Conservation (phyloP, 2,797 vertebrate genomes). For the Esox masquinongy region DNA sequence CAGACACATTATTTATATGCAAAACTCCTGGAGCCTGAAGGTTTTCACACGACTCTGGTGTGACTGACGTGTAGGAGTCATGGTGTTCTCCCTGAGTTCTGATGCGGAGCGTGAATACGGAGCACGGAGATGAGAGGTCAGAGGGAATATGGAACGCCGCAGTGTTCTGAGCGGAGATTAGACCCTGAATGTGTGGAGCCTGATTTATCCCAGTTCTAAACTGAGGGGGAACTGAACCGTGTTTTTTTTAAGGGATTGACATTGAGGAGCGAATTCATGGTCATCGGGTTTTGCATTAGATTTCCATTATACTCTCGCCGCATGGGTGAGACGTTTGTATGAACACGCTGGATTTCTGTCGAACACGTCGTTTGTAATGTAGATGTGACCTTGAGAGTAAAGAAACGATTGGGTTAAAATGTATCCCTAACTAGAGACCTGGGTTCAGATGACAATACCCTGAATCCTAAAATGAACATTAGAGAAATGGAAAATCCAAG, state of each 20-base stretch:
- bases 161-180: constrained; percentile 64
- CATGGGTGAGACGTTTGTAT: constrained; percentile 27
- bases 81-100: neutral
- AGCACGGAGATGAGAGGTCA: constrained; percentile 59
- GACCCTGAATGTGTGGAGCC: constrained; percentile 30
- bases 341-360: constrained; percentile 15
- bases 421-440: neutral
- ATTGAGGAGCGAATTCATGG: constrained; percentile 67
- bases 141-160: constrained; percentile 43
- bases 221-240: constrained; percentile 63
- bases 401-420: constrained; percentile 12
- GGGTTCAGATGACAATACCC: neutral
- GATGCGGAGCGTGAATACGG: constrained; percentile 30
- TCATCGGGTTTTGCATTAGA: constrained; percentile 68
- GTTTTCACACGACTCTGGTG: constrained; percentile 49
- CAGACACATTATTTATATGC: constrained; percentile 73
- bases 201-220: constrained; percentile 60
- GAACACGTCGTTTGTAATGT: constrained; percentile 29
- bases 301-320: constrained; percentile 52
- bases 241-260: constrained; percentile 49
- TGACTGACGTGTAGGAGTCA: constrained; percentile 55
- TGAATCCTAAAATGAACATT: neutral
- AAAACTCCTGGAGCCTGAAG: constrained; percentile 58
- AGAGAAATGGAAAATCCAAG: neutral
- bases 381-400: constrained; percentile 33